Conservation (phyloP, 2,888 invertebrate genomes). For the Lepidocyrtinus sp. region DNA sequence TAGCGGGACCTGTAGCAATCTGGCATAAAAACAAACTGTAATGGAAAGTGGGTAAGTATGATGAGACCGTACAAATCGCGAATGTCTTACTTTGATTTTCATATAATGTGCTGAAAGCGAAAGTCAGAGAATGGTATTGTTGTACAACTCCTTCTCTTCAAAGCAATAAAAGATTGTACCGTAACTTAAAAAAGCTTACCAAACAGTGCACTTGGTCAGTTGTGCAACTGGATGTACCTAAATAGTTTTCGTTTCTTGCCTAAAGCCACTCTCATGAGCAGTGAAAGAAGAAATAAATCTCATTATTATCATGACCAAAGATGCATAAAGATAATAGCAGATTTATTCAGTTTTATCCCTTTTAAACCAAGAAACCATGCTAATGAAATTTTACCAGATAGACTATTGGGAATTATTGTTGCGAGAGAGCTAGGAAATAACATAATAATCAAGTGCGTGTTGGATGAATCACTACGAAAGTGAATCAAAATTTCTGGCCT, state of each 20-base stretch:
- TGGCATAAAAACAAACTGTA: background rate
- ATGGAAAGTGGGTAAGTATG: background rate
- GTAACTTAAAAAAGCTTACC: background rate
- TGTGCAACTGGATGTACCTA: too few relatives aligned
- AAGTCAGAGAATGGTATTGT: background rate
- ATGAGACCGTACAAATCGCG: background rate
- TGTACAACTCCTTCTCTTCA: too few relatives aligned
- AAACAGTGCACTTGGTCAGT: slow-evolving; percentile 10
- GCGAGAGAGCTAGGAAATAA: too few relatives aligned
- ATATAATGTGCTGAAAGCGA: background rate
- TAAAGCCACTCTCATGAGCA: too few relatives aligned
- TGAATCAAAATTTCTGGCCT: background rate
- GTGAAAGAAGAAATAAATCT: background rate
- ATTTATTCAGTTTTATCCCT: background rate
- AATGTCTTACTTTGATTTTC: background rate
- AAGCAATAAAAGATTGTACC: too few relatives aligned
- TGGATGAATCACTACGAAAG: background rate
- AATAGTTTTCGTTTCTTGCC: too few relatives aligned
- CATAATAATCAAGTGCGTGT: too few relatives aligned
- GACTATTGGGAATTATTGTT: background rate
- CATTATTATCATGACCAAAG: background rate
- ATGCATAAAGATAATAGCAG: background rate
- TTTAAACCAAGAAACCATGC: too few relatives aligned
- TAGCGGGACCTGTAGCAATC: background rate
- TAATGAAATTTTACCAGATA: too few relatives aligned